phyloP scores from a whole-genome alignment of 2,888 invertebrate genomes.

The Psylliodes chrysocephalus region DNA sequence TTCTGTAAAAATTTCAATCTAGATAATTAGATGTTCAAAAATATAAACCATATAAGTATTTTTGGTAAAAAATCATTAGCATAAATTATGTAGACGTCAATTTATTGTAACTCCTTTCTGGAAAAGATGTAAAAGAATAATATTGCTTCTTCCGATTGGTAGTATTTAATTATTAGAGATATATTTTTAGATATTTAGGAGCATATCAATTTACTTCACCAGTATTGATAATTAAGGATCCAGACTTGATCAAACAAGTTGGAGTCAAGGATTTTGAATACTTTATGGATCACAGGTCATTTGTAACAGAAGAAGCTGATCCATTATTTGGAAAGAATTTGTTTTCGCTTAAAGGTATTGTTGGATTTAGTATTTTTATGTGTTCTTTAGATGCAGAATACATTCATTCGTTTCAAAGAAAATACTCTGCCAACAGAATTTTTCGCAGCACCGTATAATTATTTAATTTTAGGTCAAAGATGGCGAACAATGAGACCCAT shows the following conservation, averaged over 20 bases:
- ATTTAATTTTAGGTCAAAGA: conserved; percentile 50
- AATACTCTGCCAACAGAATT: too few relatives aligned
- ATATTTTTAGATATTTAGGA: conserved; percentile 49
- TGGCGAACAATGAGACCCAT: conserved; percentile 59
- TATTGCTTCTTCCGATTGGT: too few relatives aligned
- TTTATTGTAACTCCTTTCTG: too few relatives aligned
- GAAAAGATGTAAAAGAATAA: too few relatives aligned
- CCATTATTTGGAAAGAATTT: conserved; percentile 65
- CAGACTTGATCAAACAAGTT: conserved; percentile 69
- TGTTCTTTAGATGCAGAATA: too few relatives aligned
- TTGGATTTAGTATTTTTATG: not conserved
- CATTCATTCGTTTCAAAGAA: too few relatives aligned
- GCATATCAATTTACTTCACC: conserved; percentile 57
- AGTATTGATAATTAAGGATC: conserved; percentile 66
- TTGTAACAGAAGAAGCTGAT: conserved; percentile 57
- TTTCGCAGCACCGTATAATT: conserved; percentile 32
- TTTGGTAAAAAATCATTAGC: too few relatives aligned
- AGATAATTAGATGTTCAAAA: too few relatives aligned
- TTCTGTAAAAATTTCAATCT: too few relatives aligned
- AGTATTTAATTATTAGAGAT: not conserved
- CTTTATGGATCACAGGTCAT: conserved; percentile 65
- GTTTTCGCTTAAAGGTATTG: conserved; percentile 50
- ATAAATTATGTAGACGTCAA: too few relatives aligned
- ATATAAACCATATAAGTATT: too few relatives aligned
- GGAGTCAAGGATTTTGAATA: conserved; percentile 70